A percentile compares a stretch with the other conserved stretches of the same genome.
Conservation (phyloP, 2,797 vertebrate species). For the Cryptoprocta ferox region DNA sequence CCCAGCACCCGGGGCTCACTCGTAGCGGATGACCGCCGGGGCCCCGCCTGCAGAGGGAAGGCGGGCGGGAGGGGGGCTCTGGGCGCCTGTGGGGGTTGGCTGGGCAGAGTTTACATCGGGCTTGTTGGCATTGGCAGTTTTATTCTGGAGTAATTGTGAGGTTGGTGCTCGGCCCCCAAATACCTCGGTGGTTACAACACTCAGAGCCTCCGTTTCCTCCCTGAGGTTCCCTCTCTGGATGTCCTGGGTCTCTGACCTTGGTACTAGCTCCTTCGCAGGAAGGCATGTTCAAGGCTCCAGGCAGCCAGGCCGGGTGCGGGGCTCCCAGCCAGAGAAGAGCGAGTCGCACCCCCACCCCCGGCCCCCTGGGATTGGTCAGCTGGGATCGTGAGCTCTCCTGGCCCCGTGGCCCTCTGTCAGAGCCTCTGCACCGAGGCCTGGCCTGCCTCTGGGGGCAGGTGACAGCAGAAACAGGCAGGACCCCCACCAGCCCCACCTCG, state of each 20-base stretch:
- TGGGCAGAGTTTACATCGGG: background rate
- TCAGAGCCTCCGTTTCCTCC: background rate
- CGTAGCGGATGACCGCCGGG: rapidly evolving
- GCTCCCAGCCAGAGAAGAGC: background rate
- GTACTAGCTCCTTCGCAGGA: background rate
- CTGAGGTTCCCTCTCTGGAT: no score
- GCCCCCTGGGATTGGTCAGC: background rate
- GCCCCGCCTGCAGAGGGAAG: background rate
- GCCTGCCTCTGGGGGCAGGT: background rate
- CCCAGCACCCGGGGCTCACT: rapidly evolving
- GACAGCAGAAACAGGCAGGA: background rate
- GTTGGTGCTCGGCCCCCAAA: background rate
- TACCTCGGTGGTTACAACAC: background rate
- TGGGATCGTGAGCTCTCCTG: background rate
- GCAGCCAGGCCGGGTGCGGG: rapidly evolving
- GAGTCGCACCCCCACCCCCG: no score
- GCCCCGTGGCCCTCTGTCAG: background rate
- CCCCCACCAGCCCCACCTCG: background rate
- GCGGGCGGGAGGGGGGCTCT: rapidly evolving
- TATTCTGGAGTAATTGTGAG: background rate
- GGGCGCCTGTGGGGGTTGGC: background rate
- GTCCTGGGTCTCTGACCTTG: background rate
- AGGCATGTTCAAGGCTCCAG: background rate
- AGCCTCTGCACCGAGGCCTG: no score
- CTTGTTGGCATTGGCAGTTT: background rate